phyloP scores from a whole-genome alignment of 2,888 invertebrate species.

The Drosophila anomelani region DNA sequence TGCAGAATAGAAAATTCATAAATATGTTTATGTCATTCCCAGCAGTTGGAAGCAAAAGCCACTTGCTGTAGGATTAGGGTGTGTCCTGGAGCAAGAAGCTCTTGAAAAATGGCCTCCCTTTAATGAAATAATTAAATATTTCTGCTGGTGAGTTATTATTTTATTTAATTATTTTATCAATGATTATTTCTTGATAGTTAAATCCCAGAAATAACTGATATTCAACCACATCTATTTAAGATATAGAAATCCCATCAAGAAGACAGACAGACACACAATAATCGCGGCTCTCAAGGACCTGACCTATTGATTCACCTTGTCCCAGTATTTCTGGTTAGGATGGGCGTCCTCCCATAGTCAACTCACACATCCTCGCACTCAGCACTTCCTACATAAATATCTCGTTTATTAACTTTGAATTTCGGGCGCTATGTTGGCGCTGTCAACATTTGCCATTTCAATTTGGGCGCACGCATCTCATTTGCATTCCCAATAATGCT shows the following conservation, averaged over 20 bases:
- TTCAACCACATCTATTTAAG: background rate
- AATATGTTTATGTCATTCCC: constrained; percentile 48
- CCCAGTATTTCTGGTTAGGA: background rate
- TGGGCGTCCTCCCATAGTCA: constrained; percentile 22
- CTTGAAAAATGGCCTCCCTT: background rate
- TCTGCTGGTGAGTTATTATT: no score
- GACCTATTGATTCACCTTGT: constrained; percentile 20
- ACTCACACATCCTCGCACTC: constrained; percentile 26
- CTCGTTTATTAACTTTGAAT: constrained; percentile 68
- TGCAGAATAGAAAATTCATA: constrained; percentile 58
- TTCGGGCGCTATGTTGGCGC: constrained; percentile 30
- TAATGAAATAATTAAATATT: no score
- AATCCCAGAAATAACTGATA: background rate
- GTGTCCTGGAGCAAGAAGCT: background rate
- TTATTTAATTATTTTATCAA: no score
- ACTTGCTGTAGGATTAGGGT: background rate
- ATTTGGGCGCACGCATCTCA: constrained; percentile 59
- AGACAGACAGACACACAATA: constrained; percentile 6
- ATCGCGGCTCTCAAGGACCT: constrained; percentile 9
- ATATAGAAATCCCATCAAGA: background rate
- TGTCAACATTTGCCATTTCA: constrained; percentile 61
- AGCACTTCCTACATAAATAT: constrained; percentile 59
- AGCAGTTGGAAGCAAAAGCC: constrained; percentile 6
- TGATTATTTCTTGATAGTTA: no score
- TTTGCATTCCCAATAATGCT: constrained; percentile 58